These are phyloP conservation scores for Talpa occidentalis DNA, from an alignment of 2,113 vertebrate species.

Conservation along the genomic window DNA sequence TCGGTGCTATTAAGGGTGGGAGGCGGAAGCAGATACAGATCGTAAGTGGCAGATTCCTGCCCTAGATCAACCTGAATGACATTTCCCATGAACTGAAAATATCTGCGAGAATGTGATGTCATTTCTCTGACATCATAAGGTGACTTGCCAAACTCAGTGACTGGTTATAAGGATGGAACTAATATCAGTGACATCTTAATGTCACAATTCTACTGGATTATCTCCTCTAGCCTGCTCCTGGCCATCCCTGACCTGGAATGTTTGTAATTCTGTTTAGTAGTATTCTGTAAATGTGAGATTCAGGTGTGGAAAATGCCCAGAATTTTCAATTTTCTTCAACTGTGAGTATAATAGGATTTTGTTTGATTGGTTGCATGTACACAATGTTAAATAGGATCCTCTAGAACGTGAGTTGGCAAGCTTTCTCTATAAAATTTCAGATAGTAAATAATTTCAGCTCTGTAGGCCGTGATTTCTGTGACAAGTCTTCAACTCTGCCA, in stretches of 20 bases:
- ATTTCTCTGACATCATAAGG: not conserved
- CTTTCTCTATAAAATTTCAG: not conserved
- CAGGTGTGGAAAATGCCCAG: not conserved
- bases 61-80: not conserved
- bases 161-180: not conserved
- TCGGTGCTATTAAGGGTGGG: not conserved
- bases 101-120: not conserved
- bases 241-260: not conserved
- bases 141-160: not conserved
- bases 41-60: not conserved
- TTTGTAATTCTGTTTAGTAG: not conserved
- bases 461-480: not conserved
- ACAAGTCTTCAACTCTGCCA: not conserved
- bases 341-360: not conserved
- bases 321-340: not conserved
- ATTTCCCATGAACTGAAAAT: not conserved
- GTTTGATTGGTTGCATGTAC: not conserved
- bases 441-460: not conserved
- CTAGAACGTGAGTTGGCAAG: not conserved
- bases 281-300: conserved; percentile 18
- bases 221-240: not conserved
- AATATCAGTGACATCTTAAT: not conserved
- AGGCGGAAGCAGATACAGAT: not conserved
- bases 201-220: not conserved
- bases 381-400: not conserved